Conservation (phyloP, 2,797 vertebrate species). For the Loris lydekkerianus region DNA sequence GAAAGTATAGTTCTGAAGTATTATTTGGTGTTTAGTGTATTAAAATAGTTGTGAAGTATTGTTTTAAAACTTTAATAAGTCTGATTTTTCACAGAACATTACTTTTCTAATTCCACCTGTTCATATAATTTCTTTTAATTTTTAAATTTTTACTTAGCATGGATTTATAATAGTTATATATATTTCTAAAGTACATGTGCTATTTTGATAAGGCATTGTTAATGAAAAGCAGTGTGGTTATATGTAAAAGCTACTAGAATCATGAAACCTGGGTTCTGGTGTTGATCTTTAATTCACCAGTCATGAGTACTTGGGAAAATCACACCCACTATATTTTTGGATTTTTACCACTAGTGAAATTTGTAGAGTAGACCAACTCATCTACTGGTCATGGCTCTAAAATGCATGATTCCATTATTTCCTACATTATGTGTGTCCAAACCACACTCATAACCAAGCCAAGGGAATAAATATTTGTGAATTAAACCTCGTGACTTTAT, state of each 20-base stretch:
- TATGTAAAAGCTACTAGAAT: neutral
- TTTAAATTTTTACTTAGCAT: neutral
- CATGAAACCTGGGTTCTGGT: neutral
- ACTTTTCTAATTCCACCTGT: neutral
- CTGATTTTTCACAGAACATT: neutral
- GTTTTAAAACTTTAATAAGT: neutral
- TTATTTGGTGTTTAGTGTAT: too few relatives aligned
- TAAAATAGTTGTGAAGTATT: neutral
- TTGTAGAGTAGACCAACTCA: neutral
- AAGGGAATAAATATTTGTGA: constrained; percentile 23
- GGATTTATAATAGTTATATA: neutral
- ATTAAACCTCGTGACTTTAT: neutral
- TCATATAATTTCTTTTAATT: neutral
- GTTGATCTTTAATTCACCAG: neutral
- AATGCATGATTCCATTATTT: neutral
- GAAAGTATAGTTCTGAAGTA: neutral
- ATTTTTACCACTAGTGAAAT: neutral
- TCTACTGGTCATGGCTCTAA: neutral
- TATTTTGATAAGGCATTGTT: neutral
- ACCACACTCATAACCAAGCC: neutral
- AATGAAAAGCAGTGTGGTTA: neutral
- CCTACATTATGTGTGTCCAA: neutral
- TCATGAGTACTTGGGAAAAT: neutral
- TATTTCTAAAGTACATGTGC: neutral
- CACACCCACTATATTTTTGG: neutral